A percentile compares a stretch with the other conserved stretches of the same genome.
phyloP scores from a whole-genome alignment of 2,113 vertebrate genomes.

The Electrona antarctica region DNA sequence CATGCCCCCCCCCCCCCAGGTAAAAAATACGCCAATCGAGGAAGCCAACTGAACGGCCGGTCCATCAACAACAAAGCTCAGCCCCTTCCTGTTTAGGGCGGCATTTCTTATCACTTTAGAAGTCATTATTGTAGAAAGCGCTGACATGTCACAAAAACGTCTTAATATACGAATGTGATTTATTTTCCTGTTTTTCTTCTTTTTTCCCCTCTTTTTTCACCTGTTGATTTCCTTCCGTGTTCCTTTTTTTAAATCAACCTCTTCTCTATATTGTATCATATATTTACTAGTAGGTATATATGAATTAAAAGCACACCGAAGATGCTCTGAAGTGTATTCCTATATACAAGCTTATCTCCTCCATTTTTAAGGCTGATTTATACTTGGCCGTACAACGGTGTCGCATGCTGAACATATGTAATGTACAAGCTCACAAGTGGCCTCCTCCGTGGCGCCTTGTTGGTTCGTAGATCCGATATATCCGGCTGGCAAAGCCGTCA shows the following conservation, averaged over 20 bases:
- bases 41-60: constrained; percentile 43
- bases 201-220: constrained; percentile 38
- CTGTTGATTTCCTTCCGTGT: constrained; percentile 29
- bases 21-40: constrained; percentile 51
- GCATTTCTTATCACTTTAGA: constrained; percentile 70
- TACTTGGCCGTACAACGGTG: too few species aligned
- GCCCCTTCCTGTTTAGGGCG: constrained; percentile 62
- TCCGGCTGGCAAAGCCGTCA: too few species aligned
- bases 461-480: too few species aligned
- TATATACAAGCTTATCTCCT: constrained; percentile 25
- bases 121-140: constrained; percentile 74
- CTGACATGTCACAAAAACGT: constrained; percentile 77
- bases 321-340: constrained; percentile 56
- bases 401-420: too few species aligned
- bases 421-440: too few species aligned
- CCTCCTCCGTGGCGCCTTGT: too few species aligned
- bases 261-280: constrained; percentile 40
- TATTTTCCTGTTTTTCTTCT: constrained; percentile 26
- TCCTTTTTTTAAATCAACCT: constrained; percentile 38
- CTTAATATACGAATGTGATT: constrained; percentile 79
- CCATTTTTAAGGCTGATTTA: constrained; percentile 10
- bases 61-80: constrained; percentile 46
- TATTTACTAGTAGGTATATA: constrained; percentile 45
- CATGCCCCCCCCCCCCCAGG: background rate
- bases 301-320: constrained; percentile 65